Conservation (phyloP, 2,888 invertebrate genomes). For the Bedellia somnulentella region DNA sequence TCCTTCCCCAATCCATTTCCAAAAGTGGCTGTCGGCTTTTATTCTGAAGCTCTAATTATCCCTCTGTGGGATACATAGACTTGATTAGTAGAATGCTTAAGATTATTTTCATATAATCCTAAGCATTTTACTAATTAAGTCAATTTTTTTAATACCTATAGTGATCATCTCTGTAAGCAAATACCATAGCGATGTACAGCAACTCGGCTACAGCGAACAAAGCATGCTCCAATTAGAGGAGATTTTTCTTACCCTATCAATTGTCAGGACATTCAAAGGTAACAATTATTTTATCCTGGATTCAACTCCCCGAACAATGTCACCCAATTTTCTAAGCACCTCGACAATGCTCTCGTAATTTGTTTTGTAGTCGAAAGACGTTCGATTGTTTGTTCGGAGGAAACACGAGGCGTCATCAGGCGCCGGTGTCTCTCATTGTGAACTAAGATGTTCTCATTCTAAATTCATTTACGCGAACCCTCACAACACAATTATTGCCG, state of each 20-base stretch:
- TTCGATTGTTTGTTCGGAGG: constrained; percentile 41
- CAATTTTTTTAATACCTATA: too few relatives aligned
- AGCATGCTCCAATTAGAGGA: constrained; percentile 48
- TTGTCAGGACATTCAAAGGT: constrained; percentile 30
- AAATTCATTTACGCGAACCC: constrained; percentile 41
- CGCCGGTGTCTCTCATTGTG: constrained; percentile 27
- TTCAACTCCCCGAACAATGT: constrained; percentile 48
- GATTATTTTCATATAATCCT: too few relatives aligned
- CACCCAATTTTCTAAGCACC: constrained; percentile 54
- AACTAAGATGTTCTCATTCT: constrained; percentile 30
- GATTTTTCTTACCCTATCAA: constrained; percentile 44
- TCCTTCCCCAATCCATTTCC: too few relatives aligned
- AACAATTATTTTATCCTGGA: constrained; percentile 32
- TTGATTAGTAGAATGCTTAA: too few relatives aligned
- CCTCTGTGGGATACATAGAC: too few relatives aligned
- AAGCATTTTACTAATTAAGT: too few relatives aligned
- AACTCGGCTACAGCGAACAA: too few relatives aligned
- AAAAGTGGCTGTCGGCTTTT: too few relatives aligned
- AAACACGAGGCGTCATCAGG: constrained; percentile 34
- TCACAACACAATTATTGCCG: constrained; percentile 32
- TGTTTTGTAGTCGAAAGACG: constrained; percentile 40
- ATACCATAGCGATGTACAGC: too few relatives aligned
- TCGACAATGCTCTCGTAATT: constrained; percentile 46
- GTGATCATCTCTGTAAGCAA: too few relatives aligned
- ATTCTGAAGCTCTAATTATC: too few relatives aligned